phyloP scores from a whole-genome alignment of 2,113 vertebrate genomes.

The Odontesthes bonariensis region DNA sequence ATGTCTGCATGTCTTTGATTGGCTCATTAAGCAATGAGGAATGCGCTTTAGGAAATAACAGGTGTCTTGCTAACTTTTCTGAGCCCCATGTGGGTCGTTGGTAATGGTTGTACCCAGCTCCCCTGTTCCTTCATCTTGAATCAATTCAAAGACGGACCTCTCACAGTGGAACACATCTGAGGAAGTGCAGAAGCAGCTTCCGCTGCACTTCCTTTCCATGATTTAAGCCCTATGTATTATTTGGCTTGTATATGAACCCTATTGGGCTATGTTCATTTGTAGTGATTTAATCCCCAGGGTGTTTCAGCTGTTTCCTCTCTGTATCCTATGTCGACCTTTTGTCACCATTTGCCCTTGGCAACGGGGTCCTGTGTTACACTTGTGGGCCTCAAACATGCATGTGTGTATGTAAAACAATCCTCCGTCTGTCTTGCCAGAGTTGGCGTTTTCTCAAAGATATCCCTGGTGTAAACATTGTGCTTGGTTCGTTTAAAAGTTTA shows the following conservation, averaged over 20 bases:
- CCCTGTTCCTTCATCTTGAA: neutral
- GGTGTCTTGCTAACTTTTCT: too few relatives aligned
- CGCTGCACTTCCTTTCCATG: too few relatives aligned
- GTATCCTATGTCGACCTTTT: slow-evolving; percentile 45
- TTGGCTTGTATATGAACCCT: neutral
- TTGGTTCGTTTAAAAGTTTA: neutral
- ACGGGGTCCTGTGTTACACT: slow-evolving; percentile 2
- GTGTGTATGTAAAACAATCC: slow-evolving; percentile 32
- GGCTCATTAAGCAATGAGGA: neutral
- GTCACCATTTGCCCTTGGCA: slow-evolving; percentile 57
- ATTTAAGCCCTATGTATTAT: neutral
- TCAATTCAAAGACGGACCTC: too few relatives aligned
- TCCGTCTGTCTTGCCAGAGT: neutral
- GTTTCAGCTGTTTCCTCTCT: slow-evolving; percentile 22
- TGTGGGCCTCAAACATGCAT: slow-evolving; percentile 1
- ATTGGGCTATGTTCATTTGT: neutral
- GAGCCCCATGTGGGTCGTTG: too few relatives aligned
- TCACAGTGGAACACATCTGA: too few relatives aligned
- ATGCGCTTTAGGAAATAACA: too few relatives aligned
- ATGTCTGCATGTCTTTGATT: neutral
- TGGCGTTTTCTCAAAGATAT: neutral
- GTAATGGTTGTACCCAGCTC: neutral
- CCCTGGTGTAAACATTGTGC: neutral
- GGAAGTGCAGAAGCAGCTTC: too few relatives aligned
- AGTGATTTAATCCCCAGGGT: neutral